Conservation (phyloP, 2,888 invertebrate species). For the Ecdyonurus torrentis region DNA sequence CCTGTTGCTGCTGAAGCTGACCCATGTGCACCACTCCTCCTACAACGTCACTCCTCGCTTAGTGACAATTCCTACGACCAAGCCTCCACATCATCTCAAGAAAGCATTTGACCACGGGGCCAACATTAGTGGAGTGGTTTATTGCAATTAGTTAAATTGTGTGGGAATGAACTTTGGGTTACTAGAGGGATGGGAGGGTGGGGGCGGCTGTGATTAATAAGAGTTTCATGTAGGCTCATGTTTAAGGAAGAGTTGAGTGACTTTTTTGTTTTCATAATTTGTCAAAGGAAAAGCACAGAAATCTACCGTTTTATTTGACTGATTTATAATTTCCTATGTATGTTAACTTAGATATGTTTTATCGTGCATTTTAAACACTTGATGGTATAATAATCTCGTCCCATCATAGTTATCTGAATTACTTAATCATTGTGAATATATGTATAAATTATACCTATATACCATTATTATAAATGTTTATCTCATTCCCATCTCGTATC, state of each 20-base stretch:
- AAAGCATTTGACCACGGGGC: neutral
- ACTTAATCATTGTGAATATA: too few relatives aligned
- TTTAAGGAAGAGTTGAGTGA: too few relatives aligned
- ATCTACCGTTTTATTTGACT: neutral
- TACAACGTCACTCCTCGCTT: neutral
- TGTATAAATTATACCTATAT: too few relatives aligned
- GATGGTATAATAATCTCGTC: neutral
- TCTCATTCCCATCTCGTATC: neutral
- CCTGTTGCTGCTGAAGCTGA: too few relatives aligned
- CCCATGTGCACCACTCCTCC: neutral
- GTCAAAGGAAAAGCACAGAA: too few relatives aligned
- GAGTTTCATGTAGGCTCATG: neutral
- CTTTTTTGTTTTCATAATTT: too few relatives aligned
- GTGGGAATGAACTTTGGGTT: too few relatives aligned
- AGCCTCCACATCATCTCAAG: neutral
- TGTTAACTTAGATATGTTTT: neutral
- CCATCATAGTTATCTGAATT: too few relatives aligned
- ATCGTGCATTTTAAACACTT: neutral
- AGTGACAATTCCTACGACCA: neutral
- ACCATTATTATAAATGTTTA: too few relatives aligned
- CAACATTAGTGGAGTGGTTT: neutral
- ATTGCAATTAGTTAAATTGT: neutral
- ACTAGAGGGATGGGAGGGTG: too few relatives aligned
- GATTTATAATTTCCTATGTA: neutral
- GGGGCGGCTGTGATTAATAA: neutral